Evolutionary conservation across 2,797 vertebrate species (phyloP).

Genomic region (Catostomus latipinnis): DNA sequence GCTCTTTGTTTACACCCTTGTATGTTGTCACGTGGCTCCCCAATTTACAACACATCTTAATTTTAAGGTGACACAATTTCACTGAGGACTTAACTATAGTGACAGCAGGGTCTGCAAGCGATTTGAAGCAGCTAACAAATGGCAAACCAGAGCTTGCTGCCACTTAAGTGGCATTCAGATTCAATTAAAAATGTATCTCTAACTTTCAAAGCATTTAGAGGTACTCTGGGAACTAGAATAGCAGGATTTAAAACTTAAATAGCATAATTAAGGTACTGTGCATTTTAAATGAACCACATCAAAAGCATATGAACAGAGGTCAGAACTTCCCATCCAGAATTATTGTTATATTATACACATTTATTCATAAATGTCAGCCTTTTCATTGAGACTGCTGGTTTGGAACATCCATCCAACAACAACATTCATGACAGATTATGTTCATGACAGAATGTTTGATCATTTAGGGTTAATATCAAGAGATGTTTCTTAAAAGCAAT

Average conservation of each 20-base stretch:
- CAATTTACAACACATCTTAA: no score
- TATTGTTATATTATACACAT: slow-evolving; percentile 3
- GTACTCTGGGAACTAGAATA: neutral
- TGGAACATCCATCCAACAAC: neutral
- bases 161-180: neutral
- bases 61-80: neutral
- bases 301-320: neutral
- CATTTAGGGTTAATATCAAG: neutral
- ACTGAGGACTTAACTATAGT: neutral
- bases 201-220: neutral
- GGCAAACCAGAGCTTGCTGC: neutral
- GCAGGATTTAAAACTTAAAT: slow-evolving; percentile 5
- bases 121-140: slow-evolving; percentile 2
- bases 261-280: neutral
- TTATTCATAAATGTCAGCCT: neutral
- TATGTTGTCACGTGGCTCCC: no score
- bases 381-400: neutral
- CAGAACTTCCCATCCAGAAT: neutral
- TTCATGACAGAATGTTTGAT: neutral
- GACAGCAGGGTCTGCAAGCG: neutral
- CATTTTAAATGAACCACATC: neutral
- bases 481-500: slow-evolving; percentile 17
- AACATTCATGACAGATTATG: neutral
- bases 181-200: neutral
- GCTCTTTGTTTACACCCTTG: no score